Percentiles rank a stretch among this genome's conserved stretches.
These are phyloP conservation scores for Corydoras maculifer DNA, from an alignment of 2,113 vertebrate genomes.

Conservation along the genomic window DNA sequence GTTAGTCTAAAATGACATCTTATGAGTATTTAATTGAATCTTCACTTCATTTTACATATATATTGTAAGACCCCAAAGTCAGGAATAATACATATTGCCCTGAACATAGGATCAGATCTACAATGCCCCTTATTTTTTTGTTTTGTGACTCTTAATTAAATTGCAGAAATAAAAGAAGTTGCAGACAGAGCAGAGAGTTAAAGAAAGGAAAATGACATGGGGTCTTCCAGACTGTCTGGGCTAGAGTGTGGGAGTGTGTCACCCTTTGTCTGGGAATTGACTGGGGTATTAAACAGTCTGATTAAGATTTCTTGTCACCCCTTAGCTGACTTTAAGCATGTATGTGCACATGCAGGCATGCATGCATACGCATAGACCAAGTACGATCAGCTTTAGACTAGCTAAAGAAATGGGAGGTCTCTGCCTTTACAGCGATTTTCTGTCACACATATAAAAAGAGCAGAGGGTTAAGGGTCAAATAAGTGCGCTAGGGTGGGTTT, in stretches of 20 bases:
- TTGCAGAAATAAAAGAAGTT: constrained; percentile 59
- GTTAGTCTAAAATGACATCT: constrained; percentile 48
- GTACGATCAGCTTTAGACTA: background rate
- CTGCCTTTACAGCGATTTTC: constrained; percentile 72
- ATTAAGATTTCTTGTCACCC: constrained; percentile 46
- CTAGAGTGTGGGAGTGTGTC: constrained; percentile 65
- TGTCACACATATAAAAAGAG: constrained; percentile 67
- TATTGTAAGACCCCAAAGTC: constrained; percentile 39
- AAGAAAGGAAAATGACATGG: constrained; percentile 59
- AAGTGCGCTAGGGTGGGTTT: constrained; percentile 75
- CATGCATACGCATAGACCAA: constrained; percentile 3
- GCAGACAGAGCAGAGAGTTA: constrained; percentile 52
- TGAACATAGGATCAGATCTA: constrained; percentile 39
- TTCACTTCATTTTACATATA: constrained; percentile 54
- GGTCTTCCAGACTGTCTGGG: constrained; percentile 65
- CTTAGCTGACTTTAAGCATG: constrained; percentile 18
- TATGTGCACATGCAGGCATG: background rate
- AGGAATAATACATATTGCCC: constrained; percentile 31
- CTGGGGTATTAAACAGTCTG: constrained; percentile 56
- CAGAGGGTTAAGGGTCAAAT: constrained; percentile 74
- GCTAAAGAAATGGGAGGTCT: constrained; percentile 24
- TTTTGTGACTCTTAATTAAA: constrained; percentile 67
- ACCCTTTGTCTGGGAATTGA: constrained; percentile 60
- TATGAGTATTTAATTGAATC: constrained; percentile 28
- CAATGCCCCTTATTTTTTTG: constrained; percentile 52